phyloP scores from a whole-genome alignment of 1,140 invertebrate genomes.

The Triops cancriformis region DNA sequence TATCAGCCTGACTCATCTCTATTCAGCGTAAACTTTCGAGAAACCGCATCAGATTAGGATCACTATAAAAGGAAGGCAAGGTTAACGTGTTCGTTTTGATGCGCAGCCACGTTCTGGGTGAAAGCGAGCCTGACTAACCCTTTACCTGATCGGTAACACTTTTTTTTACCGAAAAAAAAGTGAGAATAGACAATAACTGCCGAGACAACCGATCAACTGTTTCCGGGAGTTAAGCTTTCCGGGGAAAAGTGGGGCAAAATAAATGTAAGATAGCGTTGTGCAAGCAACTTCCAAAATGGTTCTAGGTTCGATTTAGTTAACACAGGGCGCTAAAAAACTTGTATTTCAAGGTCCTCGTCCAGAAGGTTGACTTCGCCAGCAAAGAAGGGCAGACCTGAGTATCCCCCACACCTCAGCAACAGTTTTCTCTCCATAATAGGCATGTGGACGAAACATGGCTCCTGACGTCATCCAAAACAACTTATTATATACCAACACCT shows the following conservation, averaged over 20 bases:
- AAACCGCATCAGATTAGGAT: not conserved
- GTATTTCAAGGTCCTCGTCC: not conserved
- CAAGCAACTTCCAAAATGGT: not conserved
- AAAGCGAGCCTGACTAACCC: too few species aligned
- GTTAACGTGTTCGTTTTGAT: not conserved
- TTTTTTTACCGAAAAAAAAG: too few species aligned
- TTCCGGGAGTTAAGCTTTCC: too few species aligned
- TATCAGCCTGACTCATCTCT: not conserved
- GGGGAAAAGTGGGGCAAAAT: too few species aligned
- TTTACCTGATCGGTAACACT: too few species aligned
- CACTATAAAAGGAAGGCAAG: not conserved
- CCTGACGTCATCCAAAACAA: conserved; percentile 5
- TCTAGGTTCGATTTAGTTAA: not conserved
- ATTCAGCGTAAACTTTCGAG: not conserved
- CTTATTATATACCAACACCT: not conserved
- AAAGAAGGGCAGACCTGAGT: conserved; percentile 1
- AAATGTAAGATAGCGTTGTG: too few species aligned
- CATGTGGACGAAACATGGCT: not conserved
- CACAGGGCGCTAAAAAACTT: not conserved
- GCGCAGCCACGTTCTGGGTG: too few species aligned
- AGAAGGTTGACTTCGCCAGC: not conserved
- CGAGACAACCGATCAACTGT: too few species aligned
- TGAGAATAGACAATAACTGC: too few species aligned
- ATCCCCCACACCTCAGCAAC: not conserved
- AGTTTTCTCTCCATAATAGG: not conserved